Base-by-base conservation (phyloP, 2,888 invertebrate genomes). In the Tortricodes alternella region DNA sequence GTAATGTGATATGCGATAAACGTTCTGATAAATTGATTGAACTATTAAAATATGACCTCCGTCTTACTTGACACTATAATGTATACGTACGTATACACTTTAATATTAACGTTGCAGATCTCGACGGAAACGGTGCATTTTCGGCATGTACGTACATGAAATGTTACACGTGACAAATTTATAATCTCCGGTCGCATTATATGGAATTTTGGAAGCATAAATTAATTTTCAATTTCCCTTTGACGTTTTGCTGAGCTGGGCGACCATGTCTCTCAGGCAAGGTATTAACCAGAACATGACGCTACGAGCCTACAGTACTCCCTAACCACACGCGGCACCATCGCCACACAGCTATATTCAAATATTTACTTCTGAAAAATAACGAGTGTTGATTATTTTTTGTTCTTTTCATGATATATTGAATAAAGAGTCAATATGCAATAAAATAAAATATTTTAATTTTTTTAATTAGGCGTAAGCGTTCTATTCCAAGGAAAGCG, bases 221-320 rank as follows among this genome's bases (percentile, higher is more conserved):
- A 89, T 89, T 89, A 90, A 87, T 88, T 90, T 90, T 89, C 89
- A 89, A 89, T 90, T 89, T 88, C 81, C 84, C 85, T 88, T 88
- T 89, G 89, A 89, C 89, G 78, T 89, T 85, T 85, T 77, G 89
- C 89, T 89, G 88, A 89, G 86, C 84, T 80, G 71, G 78, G 73
- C 72, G 78, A 78, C 78, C 86, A 77, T 80, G 85, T 88, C 86
- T 85, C 86, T 66, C 75, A 74, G 79, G 76, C 78, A 69, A 81
- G 84, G 85, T 84, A 88, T 86, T 85, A 85, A 73, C 78, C 74
- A 76, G 73, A 77, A 84, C 83, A 84, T 80, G 85, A 83, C 84
- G 76, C 73, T 70, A 72, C 67, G 74, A 65, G 75, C 77, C 77
- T 78, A 64, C 67, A 70, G 72, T 68, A 68, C 68, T 68, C 65